phyloP scores from a whole-genome alignment of 2,113 vertebrate genomes.

The Apeltes quadracus region DNA sequence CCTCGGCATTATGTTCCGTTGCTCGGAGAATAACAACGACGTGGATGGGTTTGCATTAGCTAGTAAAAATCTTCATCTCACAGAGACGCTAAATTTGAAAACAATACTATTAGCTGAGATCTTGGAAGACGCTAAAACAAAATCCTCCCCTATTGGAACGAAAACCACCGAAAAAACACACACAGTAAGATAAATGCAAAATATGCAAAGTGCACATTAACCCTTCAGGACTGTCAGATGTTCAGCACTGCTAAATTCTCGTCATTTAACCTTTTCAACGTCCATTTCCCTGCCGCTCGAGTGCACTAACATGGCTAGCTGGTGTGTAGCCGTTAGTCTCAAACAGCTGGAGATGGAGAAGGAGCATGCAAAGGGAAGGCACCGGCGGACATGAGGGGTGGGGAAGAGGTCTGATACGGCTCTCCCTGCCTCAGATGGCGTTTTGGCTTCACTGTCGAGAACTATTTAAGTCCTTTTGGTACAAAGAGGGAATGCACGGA shows the following conservation, averaged over 20 bases:
- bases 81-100: too few species aligned
- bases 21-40: background rate
- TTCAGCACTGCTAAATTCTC: slow-evolving; percentile 10
- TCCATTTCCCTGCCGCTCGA: slow-evolving; percentile 22
- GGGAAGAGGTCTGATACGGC: slow-evolving; percentile 14
- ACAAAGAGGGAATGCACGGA: background rate
- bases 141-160: background rate
- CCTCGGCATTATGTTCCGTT: too few species aligned
- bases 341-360: slow-evolving; percentile 41
- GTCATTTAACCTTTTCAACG: slow-evolving; percentile 3
- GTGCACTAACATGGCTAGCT: slow-evolving; percentile 24
- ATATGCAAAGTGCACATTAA: background rate
- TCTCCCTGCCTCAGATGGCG: background rate
- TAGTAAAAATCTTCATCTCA: too few species aligned
- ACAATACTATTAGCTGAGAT: too few species aligned
- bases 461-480: slow-evolving; percentile 21
- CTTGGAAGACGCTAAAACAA: too few species aligned
- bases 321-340: slow-evolving; percentile 30
- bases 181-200: background rate
- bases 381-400: slow-evolving; percentile 25
- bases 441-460: slow-evolving; percentile 3
- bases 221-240: background rate
- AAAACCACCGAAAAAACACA: background rate
- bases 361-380: slow-evolving; percentile 45
- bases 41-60: too few species aligned